phyloP scores from a whole-genome alignment of 2,113 vertebrate genomes.

The Rousettus leschenaultii region DNA sequence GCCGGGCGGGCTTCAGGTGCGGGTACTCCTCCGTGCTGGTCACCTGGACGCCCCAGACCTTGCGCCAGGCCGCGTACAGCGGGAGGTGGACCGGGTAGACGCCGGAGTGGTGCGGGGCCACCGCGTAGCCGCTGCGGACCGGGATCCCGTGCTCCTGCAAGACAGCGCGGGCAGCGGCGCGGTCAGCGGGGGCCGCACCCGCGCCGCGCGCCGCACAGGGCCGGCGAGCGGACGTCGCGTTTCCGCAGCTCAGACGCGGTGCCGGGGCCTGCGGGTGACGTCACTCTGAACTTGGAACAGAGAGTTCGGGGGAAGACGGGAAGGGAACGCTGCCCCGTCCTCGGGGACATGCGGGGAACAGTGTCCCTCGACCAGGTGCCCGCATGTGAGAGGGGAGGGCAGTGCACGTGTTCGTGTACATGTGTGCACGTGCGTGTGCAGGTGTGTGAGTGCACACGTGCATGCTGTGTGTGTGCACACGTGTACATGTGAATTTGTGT shows the following conservation, averaged over 20 bases:
- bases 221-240: too few relatives aligned
- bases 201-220: too few relatives aligned
- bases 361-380: neutral
- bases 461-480: neutral
- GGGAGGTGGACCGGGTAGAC: slow-evolving; percentile 96
- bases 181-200: too few relatives aligned
- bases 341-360: neutral
- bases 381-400: neutral
- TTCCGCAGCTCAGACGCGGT: too few relatives aligned
- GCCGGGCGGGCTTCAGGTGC: slow-evolving; percentile 96
- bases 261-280: too few relatives aligned
- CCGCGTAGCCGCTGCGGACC: slow-evolving; percentile 93
- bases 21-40: slow-evolving; percentile 99
- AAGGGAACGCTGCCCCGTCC: neutral
- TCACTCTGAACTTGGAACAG: neutral
- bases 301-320: neutral
- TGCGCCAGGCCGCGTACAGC: slow-evolving; percentile 97
- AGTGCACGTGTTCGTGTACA: neutral
- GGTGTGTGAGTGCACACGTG: neutral
- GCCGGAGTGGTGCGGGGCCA: slow-evolving; percentile 97
- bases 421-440: too few relatives aligned
- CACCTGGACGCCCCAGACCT: slow-evolving; percentile 94
- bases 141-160: slow-evolving; percentile 94
- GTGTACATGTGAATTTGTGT: neutral
- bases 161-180: neutral